Conservation (phyloP, 1,140 invertebrate genomes). For the Neotoxoptera formosana region DNA sequence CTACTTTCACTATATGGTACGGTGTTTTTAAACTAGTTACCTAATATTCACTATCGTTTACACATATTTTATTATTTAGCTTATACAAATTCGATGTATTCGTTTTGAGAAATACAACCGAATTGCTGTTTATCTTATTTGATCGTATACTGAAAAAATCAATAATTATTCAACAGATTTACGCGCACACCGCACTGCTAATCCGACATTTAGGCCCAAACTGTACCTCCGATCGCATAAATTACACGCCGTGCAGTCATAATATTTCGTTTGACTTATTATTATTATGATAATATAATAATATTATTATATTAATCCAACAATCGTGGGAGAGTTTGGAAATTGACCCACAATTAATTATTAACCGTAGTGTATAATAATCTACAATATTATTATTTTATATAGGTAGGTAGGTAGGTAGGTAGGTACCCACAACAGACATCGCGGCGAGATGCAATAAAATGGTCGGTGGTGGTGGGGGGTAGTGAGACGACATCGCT, state of each 20-base stretch:
- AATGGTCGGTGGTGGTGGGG: neutral
- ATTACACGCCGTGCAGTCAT: neutral
- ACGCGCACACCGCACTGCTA: neutral
- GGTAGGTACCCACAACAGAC: neutral
- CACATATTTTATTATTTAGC: neutral
- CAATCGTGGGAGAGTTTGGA: neutral
- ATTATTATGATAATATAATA: neutral
- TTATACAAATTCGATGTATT: neutral
- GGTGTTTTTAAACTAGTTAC: conserved; percentile 7
- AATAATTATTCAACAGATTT: neutral
- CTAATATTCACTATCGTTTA: neutral
- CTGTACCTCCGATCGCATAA: neutral
- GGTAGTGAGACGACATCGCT: neutral
- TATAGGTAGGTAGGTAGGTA: neutral
- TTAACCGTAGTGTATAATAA: neutral
- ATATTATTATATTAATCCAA: neutral
- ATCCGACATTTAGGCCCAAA: neutral
- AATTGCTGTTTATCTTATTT: neutral
- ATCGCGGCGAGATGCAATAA: neutral
- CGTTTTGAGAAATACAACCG: neutral
- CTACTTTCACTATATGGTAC: neutral
- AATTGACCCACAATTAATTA: conserved; percentile 33
- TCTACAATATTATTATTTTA: neutral
- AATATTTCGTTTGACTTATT: neutral
- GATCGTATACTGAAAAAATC: neutral